These are phyloP conservation scores for Agrotis segetum DNA, from an alignment of 2,888 invertebrate genomes.

Conservation along the genomic window DNA sequence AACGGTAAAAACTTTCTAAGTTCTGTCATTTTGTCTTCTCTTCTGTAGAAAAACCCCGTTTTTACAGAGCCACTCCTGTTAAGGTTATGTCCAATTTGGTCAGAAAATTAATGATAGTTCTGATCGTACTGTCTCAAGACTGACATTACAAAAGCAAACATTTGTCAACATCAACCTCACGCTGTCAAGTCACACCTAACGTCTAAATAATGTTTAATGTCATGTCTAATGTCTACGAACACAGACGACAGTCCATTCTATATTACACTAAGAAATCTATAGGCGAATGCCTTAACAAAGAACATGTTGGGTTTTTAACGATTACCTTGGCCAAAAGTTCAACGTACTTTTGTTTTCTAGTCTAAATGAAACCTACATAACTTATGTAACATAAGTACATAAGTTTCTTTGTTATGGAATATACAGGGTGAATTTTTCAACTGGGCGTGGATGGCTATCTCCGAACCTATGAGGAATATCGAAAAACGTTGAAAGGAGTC, in stretches of 20 bases:
- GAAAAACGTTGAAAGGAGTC: too few species aligned
- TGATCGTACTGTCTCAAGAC: not conserved
- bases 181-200: slow-evolving; percentile 19
- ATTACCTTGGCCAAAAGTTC: not conserved
- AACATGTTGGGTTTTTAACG: not conserved
- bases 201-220: slow-evolving; percentile 15
- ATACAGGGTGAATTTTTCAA: too few species aligned
- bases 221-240: slow-evolving; percentile 15
- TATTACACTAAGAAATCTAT: not conserved
- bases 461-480: too few species aligned
- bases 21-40: too few species aligned
- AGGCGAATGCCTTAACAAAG: not conserved
- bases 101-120: slow-evolving; percentile 26
- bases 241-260: not conserved
- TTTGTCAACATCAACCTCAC: slow-evolving; percentile 41
- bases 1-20: too few species aligned
- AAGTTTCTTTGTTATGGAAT: too few species aligned
- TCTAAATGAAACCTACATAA: too few species aligned
- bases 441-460: too few species aligned
- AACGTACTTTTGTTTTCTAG: too few species aligned
- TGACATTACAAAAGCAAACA: slow-evolving; percentile 28
- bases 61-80: not conserved
- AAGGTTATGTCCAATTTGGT: slow-evolving; percentile 13
- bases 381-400: too few species aligned
- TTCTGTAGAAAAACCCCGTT: too few species aligned